phyloP scores from a whole-genome alignment of 2,888 invertebrate genomes.

The Drosophila mulleri region DNA sequence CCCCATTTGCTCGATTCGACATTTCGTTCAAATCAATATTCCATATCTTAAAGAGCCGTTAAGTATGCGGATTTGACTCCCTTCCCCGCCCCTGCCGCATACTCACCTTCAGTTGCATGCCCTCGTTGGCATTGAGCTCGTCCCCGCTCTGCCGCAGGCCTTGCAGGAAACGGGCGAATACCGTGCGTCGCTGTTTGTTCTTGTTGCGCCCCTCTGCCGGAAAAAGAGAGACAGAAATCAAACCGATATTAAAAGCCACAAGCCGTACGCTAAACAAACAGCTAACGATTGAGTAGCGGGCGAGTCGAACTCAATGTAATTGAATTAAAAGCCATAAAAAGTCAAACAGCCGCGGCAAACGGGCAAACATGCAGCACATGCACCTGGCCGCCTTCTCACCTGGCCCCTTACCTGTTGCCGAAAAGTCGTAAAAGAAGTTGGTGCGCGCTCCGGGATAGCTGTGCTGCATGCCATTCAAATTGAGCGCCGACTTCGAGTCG shows the following conservation, averaged over 20 bases:
- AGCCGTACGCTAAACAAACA: conserved; percentile 51
- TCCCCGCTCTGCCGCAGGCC: conserved; percentile 84
- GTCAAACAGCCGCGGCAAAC: conserved; percentile 67
- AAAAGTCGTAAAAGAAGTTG: conserved; percentile 85
- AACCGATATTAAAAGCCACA: conserved; percentile 64
- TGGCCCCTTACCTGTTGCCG: conserved; percentile 83
- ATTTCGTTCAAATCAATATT: conserved; percentile 7
- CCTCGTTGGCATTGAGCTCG: conserved; percentile 84
- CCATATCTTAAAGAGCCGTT: background rate
- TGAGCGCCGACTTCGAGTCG: conserved; percentile 88
- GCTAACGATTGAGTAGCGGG: conserved; percentile 12
- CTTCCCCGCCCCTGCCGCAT: background rate
- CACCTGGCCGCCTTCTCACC: conserved; percentile 3
- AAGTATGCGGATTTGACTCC: background rate
- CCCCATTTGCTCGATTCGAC: background rate
- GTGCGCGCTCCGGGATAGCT: conserved; percentile 84
- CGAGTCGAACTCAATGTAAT: conserved; percentile 66
- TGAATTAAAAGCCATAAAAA: conserved; percentile 78
- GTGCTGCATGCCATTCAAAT: conserved; percentile 85
- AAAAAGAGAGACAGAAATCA: conserved; percentile 27
- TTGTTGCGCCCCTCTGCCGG: conserved; percentile 84
- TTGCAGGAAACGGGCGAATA: conserved; percentile 84
- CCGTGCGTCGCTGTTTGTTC: conserved; percentile 84
- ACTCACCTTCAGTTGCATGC: conserved; percentile 85
- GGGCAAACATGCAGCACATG: conserved; percentile 52